A percentile compares a stretch with the other conserved stretches of the same genome.
These are phyloP conservation scores for Cylindroiulus punctatus DNA, from an alignment of 2,888 invertebrate species.

Conservation along the genomic window DNA sequence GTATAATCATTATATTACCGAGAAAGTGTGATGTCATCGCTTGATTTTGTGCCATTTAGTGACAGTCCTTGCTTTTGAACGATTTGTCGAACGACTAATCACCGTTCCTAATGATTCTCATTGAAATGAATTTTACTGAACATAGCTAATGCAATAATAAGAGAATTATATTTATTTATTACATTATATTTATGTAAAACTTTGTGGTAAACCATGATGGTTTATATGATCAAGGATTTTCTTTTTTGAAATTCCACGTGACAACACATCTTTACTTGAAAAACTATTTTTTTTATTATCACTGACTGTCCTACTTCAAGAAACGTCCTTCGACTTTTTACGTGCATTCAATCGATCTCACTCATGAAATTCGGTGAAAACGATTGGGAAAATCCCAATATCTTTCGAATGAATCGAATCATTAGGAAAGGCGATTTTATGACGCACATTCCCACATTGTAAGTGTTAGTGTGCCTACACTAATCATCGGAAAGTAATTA, in stretches of 20 bases:
- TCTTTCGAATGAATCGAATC: conserved; percentile 26
- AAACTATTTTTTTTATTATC: background rate
- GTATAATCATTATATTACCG: background rate
- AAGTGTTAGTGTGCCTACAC: background rate
- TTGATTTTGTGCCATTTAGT: background rate
- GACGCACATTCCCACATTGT: conserved; percentile 3
- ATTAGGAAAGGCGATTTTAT: background rate
- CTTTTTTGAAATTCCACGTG: background rate
- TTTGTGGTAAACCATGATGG: background rate
- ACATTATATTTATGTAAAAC: background rate
- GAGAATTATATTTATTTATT: background rate
- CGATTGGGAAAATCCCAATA: conserved; percentile 21
- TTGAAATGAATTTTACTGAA: background rate
- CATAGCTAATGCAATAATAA: background rate
- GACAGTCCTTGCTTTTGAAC: background rate
- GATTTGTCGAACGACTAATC: background rate
- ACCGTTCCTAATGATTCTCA: background rate
- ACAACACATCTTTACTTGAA: background rate
- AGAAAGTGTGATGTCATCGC: background rate
- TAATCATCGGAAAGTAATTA: background rate
- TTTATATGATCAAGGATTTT: background rate
- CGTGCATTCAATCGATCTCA: background rate
- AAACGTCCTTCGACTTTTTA: background rate
- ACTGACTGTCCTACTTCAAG: conserved; percentile 11
- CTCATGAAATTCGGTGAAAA: background rate